Base-by-base conservation (phyloP, 2,888 invertebrate genomes). In the Prenolepis imparis region DNA sequence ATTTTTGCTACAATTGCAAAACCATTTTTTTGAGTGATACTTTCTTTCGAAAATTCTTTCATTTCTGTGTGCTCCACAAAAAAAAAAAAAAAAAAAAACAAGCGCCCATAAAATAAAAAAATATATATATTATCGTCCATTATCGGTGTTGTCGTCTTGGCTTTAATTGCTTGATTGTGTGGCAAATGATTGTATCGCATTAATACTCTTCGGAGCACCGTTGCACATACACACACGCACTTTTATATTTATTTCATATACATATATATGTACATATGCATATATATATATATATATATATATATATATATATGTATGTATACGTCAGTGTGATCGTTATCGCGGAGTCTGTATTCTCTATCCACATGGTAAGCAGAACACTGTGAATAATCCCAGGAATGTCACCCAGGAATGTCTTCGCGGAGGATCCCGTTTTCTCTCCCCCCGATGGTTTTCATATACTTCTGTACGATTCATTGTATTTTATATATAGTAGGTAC, bases 81-180 rank as follows among this genome's bases (percentile, higher is more conserved):
- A 28, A 59, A 78, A 36, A 36, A 36, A 36, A 36, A 36, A n/a
- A n/a, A n/a, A n/a, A n/a, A n/a, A n/a, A n/a, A n/a, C n/a, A n/a
- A n/a, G n/a, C n/a, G n/a, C n/a, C n/a, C n/a, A n/a, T n/a, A n/a
- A n/a, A n/a, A n/a, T n/a, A n/a, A n/a, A n/a, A n/a, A n/a, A n/a
- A 6, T 28, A 28, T 28, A 28, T 28, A 61, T 77, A 85, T 85
- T 87, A 67, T 84, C 82, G 75, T 85, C 66, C 68, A 64, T 87
- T 88, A 86, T 91, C 91, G 85, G 85, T 93, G 90, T 93, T 91
- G 90, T 92, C 89, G 92, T 87, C 90, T 93, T 93, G 91, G 93
- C 93, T 93, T 59, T 93, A 78, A 70, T 78, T 92, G 93, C 92
- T 93, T 93, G 91, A 90, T 90, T 91, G 85, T 84, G 88, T 84